Evolutionary conservation across 2,797 vertebrate species (phyloP).

Genomic region (Darevskia nairensis): DNA sequence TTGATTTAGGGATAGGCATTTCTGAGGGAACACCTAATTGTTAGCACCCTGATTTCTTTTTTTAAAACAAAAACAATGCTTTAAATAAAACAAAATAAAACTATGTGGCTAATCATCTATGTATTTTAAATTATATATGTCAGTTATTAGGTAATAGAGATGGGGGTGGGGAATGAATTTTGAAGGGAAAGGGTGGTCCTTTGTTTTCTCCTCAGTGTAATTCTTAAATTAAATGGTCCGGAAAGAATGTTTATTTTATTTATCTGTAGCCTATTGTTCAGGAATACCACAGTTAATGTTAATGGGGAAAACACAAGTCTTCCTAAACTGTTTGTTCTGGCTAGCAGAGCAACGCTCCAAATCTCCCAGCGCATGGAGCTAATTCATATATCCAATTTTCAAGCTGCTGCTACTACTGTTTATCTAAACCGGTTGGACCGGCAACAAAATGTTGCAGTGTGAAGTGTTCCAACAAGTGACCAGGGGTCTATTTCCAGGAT

Average conservation of each 20-base stretch:
- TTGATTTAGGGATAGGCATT: no score
- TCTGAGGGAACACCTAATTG: neutral
- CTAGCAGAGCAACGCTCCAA: neutral
- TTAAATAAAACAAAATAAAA: neutral
- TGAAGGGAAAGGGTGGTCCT: neutral
- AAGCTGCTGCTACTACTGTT: no score
- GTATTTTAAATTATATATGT: neutral
- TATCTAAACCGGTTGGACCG: neutral
- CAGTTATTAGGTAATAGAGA: neutral
- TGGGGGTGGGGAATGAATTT: neutral
- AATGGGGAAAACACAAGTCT: slow-evolving; percentile 6
- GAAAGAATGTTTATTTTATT: rapidly evolving
- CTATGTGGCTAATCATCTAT: neutral
- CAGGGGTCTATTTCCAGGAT: neutral
- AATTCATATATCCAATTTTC: neutral
- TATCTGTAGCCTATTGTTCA: neutral
- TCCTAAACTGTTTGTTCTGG: slow-evolving; percentile 43
- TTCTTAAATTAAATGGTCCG: neutral
- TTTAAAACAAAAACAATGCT: neutral
- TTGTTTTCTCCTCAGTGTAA: neutral
- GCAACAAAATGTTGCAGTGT: neutral
- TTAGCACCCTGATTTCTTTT: neutral
- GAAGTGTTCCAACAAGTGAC: neutral
- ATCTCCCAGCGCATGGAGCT: neutral
- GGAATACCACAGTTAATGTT: neutral